Evolutionary conservation across 2,888 invertebrate species (phyloP).

Genomic region (Apodemia zela): DNA sequence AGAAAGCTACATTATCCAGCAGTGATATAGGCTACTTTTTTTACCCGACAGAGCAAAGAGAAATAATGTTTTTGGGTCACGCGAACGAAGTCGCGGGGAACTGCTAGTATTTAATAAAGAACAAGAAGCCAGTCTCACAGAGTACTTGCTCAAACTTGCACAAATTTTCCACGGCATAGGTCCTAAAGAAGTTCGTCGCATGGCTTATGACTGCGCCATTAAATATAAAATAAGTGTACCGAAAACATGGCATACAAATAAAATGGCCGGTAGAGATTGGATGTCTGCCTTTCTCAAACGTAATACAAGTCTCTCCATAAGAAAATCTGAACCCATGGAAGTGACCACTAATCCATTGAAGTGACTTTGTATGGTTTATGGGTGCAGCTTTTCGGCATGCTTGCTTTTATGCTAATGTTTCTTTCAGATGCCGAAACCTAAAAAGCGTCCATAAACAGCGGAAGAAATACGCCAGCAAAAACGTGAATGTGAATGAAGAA

Average conservation of each 20-base stretch:
- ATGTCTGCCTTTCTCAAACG: slow-evolving; percentile 23
- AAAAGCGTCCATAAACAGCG: background rate
- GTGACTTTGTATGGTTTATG: background rate
- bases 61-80: no score
- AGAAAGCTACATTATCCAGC: no score
- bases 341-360: slow-evolving; percentile 1
- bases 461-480: slow-evolving; percentile 1
- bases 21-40: no score
- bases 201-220: slow-evolving; percentile 24
- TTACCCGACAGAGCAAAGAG: no score
- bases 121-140: no score
- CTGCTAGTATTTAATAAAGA: no score
- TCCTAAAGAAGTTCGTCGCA: slow-evolving; percentile 24
- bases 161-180: slow-evolving; percentile 22
- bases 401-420: background rate
- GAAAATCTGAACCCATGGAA: background rate
- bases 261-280: slow-evolving; percentile 26
- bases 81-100: no score
- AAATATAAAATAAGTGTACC: slow-evolving; percentile 25
- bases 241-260: slow-evolving; percentile 22
- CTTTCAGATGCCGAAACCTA: background rate
- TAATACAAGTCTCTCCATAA: slow-evolving; percentile 8
- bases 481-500: slow-evolving; percentile 1
- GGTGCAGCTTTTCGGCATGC: slow-evolving; percentile 2
- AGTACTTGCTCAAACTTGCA: no score